These are phyloP conservation scores for Euphydryas editha DNA, from an alignment of 2,888 invertebrate species.

Conservation along the genomic window DNA sequence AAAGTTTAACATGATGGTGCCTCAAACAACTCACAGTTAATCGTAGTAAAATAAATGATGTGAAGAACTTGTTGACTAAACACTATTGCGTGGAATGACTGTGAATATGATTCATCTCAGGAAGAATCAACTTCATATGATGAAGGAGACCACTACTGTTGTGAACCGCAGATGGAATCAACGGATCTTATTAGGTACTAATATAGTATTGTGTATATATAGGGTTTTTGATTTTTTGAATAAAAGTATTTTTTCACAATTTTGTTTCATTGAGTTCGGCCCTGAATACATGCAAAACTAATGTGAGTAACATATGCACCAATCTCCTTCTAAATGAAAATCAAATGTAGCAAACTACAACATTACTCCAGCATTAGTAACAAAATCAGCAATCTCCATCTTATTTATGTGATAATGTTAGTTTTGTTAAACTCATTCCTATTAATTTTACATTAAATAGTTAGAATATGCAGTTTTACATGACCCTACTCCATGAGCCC, in stretches of 20 bases:
- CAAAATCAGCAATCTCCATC: too few relatives aligned
- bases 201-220: background rate
- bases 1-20: background rate
- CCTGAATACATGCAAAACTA: slow-evolving; percentile 11
- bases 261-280: slow-evolving; percentile 7
- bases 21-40: too few relatives aligned
- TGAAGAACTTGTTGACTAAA: too few relatives aligned
- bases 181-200: slow-evolving; percentile 1
- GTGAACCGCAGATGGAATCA: slow-evolving; percentile 8
- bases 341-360: background rate
- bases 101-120: background rate
- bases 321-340: background rate
- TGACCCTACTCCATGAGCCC: too few relatives aligned
- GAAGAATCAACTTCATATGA: slow-evolving; percentile 8
- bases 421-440: too few relatives aligned
- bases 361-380: too few relatives aligned
- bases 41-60: too few relatives aligned
- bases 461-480: too few relatives aligned
- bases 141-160: slow-evolving; percentile 10
- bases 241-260: slow-evolving; percentile 6
- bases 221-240: slow-evolving; percentile 3
- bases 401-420: too few relatives aligned
- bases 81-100: too few relatives aligned
- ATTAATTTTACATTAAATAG: too few relatives aligned
- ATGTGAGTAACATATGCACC: background rate